Conservation (phyloP, 2,888 invertebrate species). For the Trilocha varians region DNA sequence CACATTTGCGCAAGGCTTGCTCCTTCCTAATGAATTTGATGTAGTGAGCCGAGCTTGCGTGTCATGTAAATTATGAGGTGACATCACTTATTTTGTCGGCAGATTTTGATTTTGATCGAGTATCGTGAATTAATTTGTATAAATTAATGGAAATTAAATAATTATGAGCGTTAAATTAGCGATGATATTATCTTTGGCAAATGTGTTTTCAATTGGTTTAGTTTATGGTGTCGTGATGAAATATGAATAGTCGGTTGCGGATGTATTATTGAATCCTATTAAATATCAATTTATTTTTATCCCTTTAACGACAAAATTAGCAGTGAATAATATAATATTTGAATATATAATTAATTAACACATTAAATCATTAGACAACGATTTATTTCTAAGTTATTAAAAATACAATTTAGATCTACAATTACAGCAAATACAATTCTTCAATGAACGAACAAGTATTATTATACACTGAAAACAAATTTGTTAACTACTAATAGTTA, state of each 20-base stretch:
- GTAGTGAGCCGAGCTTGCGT: background rate
- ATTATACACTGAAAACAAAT: no score
- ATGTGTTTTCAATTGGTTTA: background rate
- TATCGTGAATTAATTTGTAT: background rate
- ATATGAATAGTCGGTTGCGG: background rate
- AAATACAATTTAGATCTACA: no score
- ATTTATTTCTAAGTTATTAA: no score
- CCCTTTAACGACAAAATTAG: no score
- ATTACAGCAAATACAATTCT: no score
- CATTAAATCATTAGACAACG: no score
- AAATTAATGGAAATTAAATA: background rate
- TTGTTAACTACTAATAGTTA: no score
- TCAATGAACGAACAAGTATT: no score
- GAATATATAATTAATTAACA: no score
- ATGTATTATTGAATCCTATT: background rate
- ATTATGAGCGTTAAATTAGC: background rate
- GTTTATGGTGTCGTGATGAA: background rate
- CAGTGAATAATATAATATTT: no score
- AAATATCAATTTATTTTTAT: no score
- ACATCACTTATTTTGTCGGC: background rate
- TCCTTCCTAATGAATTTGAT: slow-evolving; percentile 27
- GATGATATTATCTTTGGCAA: background rate
- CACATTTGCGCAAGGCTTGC: slow-evolving; percentile 39
- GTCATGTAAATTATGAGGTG: background rate
- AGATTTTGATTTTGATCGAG: background rate